Base-by-base conservation (phyloP, 2,888 invertebrate genomes). In the Trichogramma dendrolimi region DNA sequence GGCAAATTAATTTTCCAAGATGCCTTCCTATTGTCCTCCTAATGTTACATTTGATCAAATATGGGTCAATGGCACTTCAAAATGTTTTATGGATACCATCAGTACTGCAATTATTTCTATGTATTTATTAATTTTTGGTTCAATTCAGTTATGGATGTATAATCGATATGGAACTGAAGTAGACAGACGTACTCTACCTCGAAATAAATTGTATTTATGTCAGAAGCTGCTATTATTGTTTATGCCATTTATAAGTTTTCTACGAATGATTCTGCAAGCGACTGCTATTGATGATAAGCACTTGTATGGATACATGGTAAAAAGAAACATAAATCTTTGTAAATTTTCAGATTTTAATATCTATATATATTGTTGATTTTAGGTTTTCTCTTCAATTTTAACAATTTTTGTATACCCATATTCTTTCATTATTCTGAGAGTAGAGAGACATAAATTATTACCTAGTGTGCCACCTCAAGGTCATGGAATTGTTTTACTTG, bases 81-180 rank as follows among this genome's bases (percentile, higher is more conserved):
- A 90, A 79, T 97, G 96, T 81, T 95, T 96, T 76, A 88, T 93
- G 86, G 92, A 95, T 71, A 95, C 96, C 0, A 80, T 91, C 46
- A 86, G 90, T 0, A 84, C 88, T 4, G 80, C 86, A 2, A 75
- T 91, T 14, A 87, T 91, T 69, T 87, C 88, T 58, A 84, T 86
- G 38, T 92, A 94, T 73, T 81, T 96, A 7, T 74, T 92, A 4
- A 77, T 92, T 55, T 91, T 91, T 80, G 96, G 96, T 58, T 81
- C 86, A 27, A 83, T 88, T 67, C 92, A 95, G 79, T 80, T 92
- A 70, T 81, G 87, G 72, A 89, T 93, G 84, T 95, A 94, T 78
- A 83, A 84, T 67, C 90, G 90, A 76, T 92, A 94, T 85, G 90
- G 89, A 39, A 90, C 87, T 6, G 85, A 85, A 73, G 84, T 89